These are phyloP conservation scores for Sipunculus nudus DNA, from an alignment of 2,888 invertebrate genomes.

Conservation along the genomic window DNA sequence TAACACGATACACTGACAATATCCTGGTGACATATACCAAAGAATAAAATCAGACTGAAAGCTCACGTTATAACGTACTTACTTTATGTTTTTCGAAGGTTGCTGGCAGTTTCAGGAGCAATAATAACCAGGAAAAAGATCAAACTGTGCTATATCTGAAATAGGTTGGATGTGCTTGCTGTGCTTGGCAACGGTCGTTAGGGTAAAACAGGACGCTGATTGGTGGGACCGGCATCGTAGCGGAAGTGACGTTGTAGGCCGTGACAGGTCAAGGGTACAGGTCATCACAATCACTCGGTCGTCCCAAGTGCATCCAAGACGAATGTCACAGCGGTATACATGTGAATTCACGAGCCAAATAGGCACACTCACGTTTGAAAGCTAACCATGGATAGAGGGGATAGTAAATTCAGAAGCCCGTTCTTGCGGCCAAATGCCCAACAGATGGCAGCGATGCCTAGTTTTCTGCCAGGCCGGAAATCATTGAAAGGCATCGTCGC, in stretches of 20 bases:
- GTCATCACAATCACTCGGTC: not conserved
- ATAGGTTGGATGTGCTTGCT: not conserved
- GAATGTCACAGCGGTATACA: too few relatives aligned
- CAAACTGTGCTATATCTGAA: not conserved
- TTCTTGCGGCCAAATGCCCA: slow-evolving; percentile 41
- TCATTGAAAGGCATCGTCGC: slow-evolving; percentile 30
- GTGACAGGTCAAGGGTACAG: too few relatives aligned
- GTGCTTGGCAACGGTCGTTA: not conserved
- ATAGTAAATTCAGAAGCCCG: slow-evolving; percentile 35
- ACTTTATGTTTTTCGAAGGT: not conserved
- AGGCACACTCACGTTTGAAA: too few relatives aligned
- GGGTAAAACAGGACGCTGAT: not conserved
- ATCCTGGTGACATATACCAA: too few relatives aligned
- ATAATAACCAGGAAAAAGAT: not conserved
- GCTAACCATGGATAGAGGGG: slow-evolving; percentile 43
- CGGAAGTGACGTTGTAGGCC: too few relatives aligned
- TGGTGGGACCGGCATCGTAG: not conserved
- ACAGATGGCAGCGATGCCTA: slow-evolving; percentile 13
- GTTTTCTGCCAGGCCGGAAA: slow-evolving; percentile 15
- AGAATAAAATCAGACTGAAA: too few relatives aligned
- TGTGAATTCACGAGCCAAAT: too few relatives aligned
- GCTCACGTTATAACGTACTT: not conserved
- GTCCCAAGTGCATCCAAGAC: not conserved
- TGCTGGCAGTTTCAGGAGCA: too few relatives aligned
- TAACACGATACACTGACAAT: too few relatives aligned